Base-by-base conservation (phyloP, 2,888 invertebrate species). In the Pedicia rivosa region DNA sequence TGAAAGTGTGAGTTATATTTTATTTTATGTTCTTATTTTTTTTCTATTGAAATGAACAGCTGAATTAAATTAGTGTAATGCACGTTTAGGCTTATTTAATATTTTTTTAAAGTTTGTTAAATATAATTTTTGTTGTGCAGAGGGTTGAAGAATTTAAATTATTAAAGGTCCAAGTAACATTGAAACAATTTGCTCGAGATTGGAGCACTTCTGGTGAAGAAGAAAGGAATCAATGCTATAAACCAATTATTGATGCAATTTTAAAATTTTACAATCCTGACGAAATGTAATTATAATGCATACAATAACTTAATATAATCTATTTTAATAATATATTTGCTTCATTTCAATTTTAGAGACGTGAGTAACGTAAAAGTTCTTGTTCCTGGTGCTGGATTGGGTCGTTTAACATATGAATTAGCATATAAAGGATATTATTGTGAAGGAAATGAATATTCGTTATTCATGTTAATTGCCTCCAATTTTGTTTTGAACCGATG, bases 361-460 rank as follows among this genome's bases (percentile, higher is more conserved):
- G 41, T 57, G 2, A 54, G 53, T 40, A 53, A 56, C 39, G 66
- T 91, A 13, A 75, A 74, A 48, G 72, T 95, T 37, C 61, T 97
- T 40, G 91, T 97, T 12, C 97, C 97, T 7, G 97, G 97, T 3
- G 90, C 94, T n/a, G 97, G 97, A 0, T 66, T 97, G 5, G 95
- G 94, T 1, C 66, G 98, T 40, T 67, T 98, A 2, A 87, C 92
- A 0, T 94, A 82, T 66, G 97, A 98, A 66, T 73, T 98, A 20
- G 92, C 95, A 0, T 72, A 72, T 39, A 68, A 76, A 13, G 95
- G 95, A 2, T 98, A 80, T 63, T 71, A 72, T 8, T 95, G 94
- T 50, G 90, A 95, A 62, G 98, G 95, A 44, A 98, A 98, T 57
- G 98, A 98, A 63, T 95, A 92, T 65, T 92, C 91, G 19, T 70